Evolutionary conservation across 2,113 vertebrate genomes (phyloP), one percentile per base, ranked within the genome.

Genomic region (Eublepharis macularius): DNA sequence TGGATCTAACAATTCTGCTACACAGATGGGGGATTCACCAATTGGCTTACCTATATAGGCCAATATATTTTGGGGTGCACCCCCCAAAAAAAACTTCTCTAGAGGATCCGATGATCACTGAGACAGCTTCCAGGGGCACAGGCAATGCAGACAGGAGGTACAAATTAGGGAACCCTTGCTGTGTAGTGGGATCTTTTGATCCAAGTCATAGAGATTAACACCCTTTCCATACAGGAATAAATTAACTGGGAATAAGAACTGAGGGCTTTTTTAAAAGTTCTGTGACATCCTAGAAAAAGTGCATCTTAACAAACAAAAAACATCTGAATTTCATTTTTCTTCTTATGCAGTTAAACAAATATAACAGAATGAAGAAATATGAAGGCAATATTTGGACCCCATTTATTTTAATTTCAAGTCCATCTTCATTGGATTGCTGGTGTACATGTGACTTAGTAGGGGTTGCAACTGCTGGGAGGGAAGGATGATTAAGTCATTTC

Each of bases 381-480:
- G 93, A 93, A 95, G 91, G 88, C 92, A 91, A 93, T 80, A 82
- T 90, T 94, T 69, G 10, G 90, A 84, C 84, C 89, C 36, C 85
- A 75, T 83, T 92, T 87, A 90, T 74, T 80, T 90, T 92, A 84
- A 91, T 78, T 83, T 75, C 43, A 89, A 70, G 90, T 82, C 84
- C 80, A n/a, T 41, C 89, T 65, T 75, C 63, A 69, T 70, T 81
- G 86, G 39, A 83, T 76, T 74, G 83, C 29, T 84, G 90, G 32
- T 78, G 0, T 78, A 83, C 84, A 51, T 75, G 41, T 87, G 51
- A 76, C 76, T n/a, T 70, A 19, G 0, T 21, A 43, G 41, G 60
- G 21, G 19, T 13, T 60, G 39, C 49, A 10, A 57, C 24, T 11
- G 54, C 65, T 72, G 21, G 17, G 19, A 70, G 10, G 32, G 14